A percentile compares a stretch with the other conserved stretches of the same genome.
phyloP scores from a whole-genome alignment of 2,888 invertebrate genomes.

The Acrobasis suavella region DNA sequence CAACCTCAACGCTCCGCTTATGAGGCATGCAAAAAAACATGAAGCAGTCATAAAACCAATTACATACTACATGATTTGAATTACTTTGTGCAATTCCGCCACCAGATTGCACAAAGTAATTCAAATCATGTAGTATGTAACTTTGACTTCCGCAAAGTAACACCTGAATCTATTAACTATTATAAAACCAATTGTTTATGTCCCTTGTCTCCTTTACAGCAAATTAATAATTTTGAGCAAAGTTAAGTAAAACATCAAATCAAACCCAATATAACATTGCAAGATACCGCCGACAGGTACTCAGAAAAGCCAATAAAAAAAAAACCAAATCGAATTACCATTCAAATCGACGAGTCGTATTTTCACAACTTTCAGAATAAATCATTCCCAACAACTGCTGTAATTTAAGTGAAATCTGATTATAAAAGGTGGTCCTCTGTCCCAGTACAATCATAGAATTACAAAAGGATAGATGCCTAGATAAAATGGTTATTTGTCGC shows the following conservation, averaged over 20 bases:
- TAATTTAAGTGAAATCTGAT: constrained; percentile 69
- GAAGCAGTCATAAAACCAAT: too few relatives aligned
- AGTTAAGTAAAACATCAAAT: not conserved
- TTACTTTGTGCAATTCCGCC: too few relatives aligned
- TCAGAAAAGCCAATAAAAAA: constrained; percentile 13
- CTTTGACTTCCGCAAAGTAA: too few relatives aligned
- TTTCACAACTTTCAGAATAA: constrained; percentile 57
- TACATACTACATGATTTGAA: too few relatives aligned
- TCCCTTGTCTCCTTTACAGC: too few relatives aligned
- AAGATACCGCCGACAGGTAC: constrained; percentile 1
- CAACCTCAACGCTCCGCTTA: too few relatives aligned
- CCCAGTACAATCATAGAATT: constrained; percentile 25
- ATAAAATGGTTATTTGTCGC: not conserved
- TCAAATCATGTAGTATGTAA: too few relatives aligned
- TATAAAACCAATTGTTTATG: too few relatives aligned
- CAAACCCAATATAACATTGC: not conserved
- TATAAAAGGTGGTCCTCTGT: constrained; percentile 48
- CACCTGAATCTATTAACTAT: too few relatives aligned
- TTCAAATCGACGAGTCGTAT: constrained; percentile 38
- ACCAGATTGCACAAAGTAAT: too few relatives aligned
- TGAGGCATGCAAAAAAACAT: too few relatives aligned
- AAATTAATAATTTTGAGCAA: not conserved
- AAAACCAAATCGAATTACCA: constrained; percentile 27
- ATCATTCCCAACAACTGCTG: constrained; percentile 61
- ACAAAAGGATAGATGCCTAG: constrained; percentile 34